Conservation (phyloP, 2,888 invertebrate species). For the Monochamus alternatus region DNA sequence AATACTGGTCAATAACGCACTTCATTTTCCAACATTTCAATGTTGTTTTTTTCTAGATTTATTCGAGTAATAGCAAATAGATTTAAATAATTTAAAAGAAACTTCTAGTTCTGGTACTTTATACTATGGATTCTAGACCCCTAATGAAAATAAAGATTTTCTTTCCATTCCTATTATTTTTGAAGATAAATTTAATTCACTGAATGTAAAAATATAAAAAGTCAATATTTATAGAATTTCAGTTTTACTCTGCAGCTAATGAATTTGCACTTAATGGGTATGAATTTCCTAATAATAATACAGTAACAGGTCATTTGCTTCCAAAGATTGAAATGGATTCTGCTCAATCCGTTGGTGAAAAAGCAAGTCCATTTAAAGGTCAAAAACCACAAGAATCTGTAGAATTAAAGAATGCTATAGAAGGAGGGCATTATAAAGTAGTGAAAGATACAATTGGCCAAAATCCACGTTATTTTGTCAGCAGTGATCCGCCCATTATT, state of each 20-base stretch:
- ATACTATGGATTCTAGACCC: conserved; percentile 67
- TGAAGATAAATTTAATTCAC: conserved; percentile 81
- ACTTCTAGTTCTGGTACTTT: conserved; percentile 47
- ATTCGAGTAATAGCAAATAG: conserved; percentile 24
- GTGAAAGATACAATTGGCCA: conserved; percentile 84
- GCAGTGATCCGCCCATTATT: conserved; percentile 92
- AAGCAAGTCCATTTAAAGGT: conserved; percentile 76
- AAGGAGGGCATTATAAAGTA: conserved; percentile 78
- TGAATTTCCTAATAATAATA: conserved; percentile 70
- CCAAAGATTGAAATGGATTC: conserved; percentile 45
- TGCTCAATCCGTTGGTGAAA: conserved; percentile 68
- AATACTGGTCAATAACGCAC: not conserved
- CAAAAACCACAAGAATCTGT: conserved; percentile 88
- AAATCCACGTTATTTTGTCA: conserved; percentile 90
- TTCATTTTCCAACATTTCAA: not conserved
- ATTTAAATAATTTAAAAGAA: conserved; percentile 26
- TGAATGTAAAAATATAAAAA: conserved; percentile 82
- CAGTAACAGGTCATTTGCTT: conserved; percentile 44
- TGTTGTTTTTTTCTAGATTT: not conserved
- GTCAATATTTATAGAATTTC: conserved; percentile 87
- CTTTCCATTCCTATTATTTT: conserved; percentile 73
- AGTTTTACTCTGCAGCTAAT: conserved; percentile 81
- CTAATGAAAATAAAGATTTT: conserved; percentile 60
- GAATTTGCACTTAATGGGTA: conserved; percentile 82
- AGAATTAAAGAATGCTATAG: conserved; percentile 83